phyloP scores from a whole-genome alignment of 2,797 vertebrate species.

The Aplochiton taeniatus region DNA sequence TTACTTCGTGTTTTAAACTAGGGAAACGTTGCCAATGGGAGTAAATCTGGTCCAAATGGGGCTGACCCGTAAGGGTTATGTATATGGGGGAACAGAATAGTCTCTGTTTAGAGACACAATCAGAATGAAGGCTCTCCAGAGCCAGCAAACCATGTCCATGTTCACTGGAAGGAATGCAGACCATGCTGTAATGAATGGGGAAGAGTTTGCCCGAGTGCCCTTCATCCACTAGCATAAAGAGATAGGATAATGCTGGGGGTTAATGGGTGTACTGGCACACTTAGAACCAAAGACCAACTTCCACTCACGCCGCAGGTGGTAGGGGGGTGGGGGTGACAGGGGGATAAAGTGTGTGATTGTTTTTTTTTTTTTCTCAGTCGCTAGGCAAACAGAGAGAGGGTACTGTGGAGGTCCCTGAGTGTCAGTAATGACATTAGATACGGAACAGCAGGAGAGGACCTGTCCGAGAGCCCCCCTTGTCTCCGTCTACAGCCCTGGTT shows the following conservation, averaged over 20 bases:
- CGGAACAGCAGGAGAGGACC: slow-evolving; percentile 47
- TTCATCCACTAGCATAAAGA: slow-evolving; percentile 56
- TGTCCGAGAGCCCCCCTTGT: slow-evolving; percentile 46
- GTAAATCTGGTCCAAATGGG: slow-evolving; percentile 36
- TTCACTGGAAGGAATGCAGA: slow-evolving; percentile 60
- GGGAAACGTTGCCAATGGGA: slow-evolving; percentile 30
- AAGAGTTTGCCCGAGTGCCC: slow-evolving; percentile 62
- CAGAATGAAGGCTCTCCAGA: slow-evolving; percentile 52
- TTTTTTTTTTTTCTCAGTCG: neutral
- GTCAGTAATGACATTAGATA: slow-evolving; percentile 60
- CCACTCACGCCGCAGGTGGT: slow-evolving; percentile 64
- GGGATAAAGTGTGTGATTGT: neutral
- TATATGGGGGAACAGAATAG: slow-evolving; percentile 46
- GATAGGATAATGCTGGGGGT: slow-evolving; percentile 52
- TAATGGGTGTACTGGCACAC: slow-evolving; percentile 70
- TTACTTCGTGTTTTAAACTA: slow-evolving; percentile 46
- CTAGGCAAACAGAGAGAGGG: slow-evolving; percentile 42
- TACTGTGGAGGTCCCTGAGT: slow-evolving; percentile 53
- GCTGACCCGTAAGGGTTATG: slow-evolving; percentile 40
- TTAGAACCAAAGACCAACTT: slow-evolving; percentile 50
- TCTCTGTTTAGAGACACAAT: slow-evolving; percentile 54
- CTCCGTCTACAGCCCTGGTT: slow-evolving; percentile 28
- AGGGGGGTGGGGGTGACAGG: slow-evolving; percentile 16
- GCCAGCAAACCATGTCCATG: slow-evolving; percentile 55
- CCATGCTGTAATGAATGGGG: slow-evolving; percentile 53